Base-by-base conservation (phyloP, 2,797 vertebrate species). In the Orientallactaga sibirica region DNA sequence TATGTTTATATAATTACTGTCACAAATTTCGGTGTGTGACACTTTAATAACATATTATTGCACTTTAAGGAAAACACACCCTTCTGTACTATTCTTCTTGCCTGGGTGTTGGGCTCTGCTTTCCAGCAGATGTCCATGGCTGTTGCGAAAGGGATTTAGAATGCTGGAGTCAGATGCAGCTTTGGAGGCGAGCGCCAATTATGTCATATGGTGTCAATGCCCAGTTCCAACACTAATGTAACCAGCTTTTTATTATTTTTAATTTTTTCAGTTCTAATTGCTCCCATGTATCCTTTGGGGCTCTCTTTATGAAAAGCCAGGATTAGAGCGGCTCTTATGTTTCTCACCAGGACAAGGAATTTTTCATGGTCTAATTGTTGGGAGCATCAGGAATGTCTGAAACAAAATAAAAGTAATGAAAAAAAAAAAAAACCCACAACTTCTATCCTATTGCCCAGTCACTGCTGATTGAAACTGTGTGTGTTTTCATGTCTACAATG, bases 51-150 rank as follows among this genome's bases (percentile, higher is more conserved):
- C 93, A 76, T 79, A 90, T 94, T 66, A 82, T n/a, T 90, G 82
- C 95, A 64, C 52, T 97, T 97, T 95, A 90, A 96, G 91, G 82
- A 64, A 94, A 95, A 95, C 87, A 93, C 90, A 19, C 96, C 94
- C 90, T 94, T 87, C 83, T 68, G 74, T 62, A 41, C 74, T 41
- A 27, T 86, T 92, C 92, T 88, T 70, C 66, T 84, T 85, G 84
- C 91, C 79, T 55, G 89, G 91, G 90, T 86, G 41, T 76, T 89
- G 81, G 73, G 68, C 71, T 67, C 4, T 61, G 68, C 79, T 94
- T 86, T 58, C 5, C 82, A 96, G 93, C 95, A 79, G 88, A 95
- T 96, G 88, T 84, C 95, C n/a, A 4, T 11, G 74, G 41, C 27
- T 66, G 12, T 90, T 97, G 94, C 95, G 91, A 95, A 98, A 98